These are phyloP conservation scores for Acanthococcus lagerstroemiae DNA, from an alignment of 2,888 invertebrate species.

Conservation along the genomic window DNA sequence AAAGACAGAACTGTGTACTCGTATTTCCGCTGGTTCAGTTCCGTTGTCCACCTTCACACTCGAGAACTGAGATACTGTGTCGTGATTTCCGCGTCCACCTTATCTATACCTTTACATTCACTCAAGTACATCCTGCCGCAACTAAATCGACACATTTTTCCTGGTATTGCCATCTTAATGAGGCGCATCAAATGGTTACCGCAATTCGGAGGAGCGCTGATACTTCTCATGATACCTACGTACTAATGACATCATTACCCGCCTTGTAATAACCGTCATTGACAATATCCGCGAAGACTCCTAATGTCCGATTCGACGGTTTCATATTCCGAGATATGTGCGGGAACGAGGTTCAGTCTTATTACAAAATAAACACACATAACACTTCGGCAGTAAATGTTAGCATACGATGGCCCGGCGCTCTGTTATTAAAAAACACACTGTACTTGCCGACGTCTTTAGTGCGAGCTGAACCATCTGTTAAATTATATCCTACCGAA, in stretches of 20 bases:
- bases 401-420: neutral
- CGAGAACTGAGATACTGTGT: too few relatives aligned
- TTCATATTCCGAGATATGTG: neutral
- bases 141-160: too few relatives aligned
- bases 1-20: too few relatives aligned
- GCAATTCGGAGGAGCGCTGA: too few relatives aligned
- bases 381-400: neutral
- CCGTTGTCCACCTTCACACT: too few relatives aligned
- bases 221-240: too few relatives aligned
- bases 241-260: neutral
- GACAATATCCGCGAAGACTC: neutral
- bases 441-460: neutral
- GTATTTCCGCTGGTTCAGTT: too few relatives aligned
- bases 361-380: neutral
- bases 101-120: too few relatives aligned
- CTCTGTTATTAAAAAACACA: constrained; percentile 1
- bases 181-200: too few relatives aligned
- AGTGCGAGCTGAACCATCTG: neutral
- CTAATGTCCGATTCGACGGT: neutral
- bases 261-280: neutral
- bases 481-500: neutral
- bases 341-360: neutral
- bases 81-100: too few relatives aligned
- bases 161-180: too few relatives aligned
- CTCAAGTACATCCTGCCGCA: too few relatives aligned